Evolutionary conservation across 2,888 invertebrate species (phyloP).

Genomic region (Dasysyrphus albostriatus): DNA sequence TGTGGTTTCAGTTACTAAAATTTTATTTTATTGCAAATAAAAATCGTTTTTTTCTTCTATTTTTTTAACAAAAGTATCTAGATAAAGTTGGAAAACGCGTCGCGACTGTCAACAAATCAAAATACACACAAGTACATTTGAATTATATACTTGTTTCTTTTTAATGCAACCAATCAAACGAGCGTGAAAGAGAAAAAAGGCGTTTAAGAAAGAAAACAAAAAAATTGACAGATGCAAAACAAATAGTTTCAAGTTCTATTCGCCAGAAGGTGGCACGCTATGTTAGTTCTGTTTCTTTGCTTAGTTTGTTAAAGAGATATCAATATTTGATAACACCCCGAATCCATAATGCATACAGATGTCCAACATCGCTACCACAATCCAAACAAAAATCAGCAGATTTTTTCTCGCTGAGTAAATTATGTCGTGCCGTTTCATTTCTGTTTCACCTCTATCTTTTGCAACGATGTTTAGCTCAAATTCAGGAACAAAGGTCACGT

Average conservation of each 20-base stretch:
- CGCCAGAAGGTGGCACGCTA: slow-evolving; percentile 1
- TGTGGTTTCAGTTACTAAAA: background rate
- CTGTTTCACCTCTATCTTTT: too few species aligned
- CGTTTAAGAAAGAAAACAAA: background rate
- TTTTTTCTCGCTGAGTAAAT: too few species aligned
- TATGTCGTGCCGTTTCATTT: too few species aligned
- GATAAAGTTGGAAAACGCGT: slow-evolving; percentile 62
- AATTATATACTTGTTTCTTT: slow-evolving; percentile 24
- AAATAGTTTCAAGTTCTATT: slow-evolving; percentile 1
- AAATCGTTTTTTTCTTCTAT: background rate
- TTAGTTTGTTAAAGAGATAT: too few species aligned
- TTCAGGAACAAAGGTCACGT: too few species aligned
- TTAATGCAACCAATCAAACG: background rate
- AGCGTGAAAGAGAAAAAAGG: slow-evolving; percentile 9
- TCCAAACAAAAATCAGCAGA: too few species aligned
- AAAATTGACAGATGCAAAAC: slow-evolving; percentile 16
- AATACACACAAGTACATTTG: slow-evolving; percentile 68
- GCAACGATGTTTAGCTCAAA: too few species aligned
- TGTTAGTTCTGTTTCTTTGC: background rate
- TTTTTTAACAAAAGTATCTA: slow-evolving; percentile 40
- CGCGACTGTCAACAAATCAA: slow-evolving; percentile 75
- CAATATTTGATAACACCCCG: too few species aligned
- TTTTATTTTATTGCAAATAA: background rate
- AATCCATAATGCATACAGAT: too few species aligned
- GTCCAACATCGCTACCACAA: too few species aligned